Evolutionary conservation across 2,113 vertebrate genomes (phyloP).

Genomic region (Phalacrocorax pelagicus): DNA sequence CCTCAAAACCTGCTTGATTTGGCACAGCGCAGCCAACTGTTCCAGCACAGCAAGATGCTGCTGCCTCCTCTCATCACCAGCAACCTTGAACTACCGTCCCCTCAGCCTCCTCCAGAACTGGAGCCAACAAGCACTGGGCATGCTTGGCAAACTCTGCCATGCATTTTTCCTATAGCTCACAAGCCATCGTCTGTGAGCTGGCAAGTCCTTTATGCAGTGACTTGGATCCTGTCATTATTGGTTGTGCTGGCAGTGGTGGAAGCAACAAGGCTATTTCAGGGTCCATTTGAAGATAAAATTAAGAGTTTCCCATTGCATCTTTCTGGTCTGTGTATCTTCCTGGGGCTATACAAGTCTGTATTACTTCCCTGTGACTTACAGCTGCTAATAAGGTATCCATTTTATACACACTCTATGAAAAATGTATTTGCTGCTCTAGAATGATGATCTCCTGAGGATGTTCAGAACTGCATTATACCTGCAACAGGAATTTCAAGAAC

Average conservation of each 20-base stretch:
- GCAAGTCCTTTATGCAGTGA: background rate
- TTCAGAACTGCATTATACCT: background rate
- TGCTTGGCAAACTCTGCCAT: background rate
- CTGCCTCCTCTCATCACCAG: background rate
- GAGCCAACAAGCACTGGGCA: background rate
- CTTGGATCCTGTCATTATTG: background rate
- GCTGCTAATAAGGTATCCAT: background rate
- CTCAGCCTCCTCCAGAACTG: background rate
- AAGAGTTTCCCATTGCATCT: background rate
- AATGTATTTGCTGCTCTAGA: background rate
- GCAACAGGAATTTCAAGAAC: background rate
- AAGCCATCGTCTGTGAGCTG: background rate
- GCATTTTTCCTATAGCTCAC: background rate
- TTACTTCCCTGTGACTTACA: background rate
- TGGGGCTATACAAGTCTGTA: background rate
- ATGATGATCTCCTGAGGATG: background rate
- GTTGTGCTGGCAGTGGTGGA: background rate
- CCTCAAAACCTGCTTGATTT: background rate
- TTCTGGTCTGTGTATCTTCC: background rate
- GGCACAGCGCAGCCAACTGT: background rate
- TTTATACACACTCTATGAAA: background rate
- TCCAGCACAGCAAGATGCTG: background rate
- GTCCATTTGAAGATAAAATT: background rate
- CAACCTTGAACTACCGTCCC: accelerated
- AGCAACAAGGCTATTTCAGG: background rate